Evolutionary conservation across 2,888 invertebrate species (phyloP), one percentile per base, ranked within the genome.

Genomic region (Candidula unifasciata): DNA sequence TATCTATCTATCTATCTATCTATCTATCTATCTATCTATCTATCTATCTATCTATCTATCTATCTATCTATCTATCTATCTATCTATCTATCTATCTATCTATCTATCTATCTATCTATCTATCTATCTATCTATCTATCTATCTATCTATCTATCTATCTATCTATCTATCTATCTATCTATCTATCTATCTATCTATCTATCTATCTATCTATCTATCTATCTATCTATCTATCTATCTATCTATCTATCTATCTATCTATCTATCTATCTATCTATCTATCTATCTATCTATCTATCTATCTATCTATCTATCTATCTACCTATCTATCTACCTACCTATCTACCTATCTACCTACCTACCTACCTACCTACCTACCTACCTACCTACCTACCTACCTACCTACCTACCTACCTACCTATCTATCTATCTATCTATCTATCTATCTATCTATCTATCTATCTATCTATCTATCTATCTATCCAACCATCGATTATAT

Each of bases 391-490:
- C n/a, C n/a, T n/a, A n/a, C n/a, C n/a, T n/a, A n/a, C n/a, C n/a
- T n/a, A n/a, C n/a, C n/a, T n/a, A n/a, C n/a, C n/a, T n/a, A n/a
- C n/a, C n/a, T n/a, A n/a, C n/a, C n/a, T n/a, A n/a, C n/a, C n/a
- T n/a, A n/a, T n/a, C n/a, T n/a, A n/a, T n/a, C n/a, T n/a, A n/a
- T n/a, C n/a, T n/a, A n/a, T n/a, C n/a, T n/a, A n/a, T n/a, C n/a
- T n/a, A n/a, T n/a, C n/a, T n/a, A n/a, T 68, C 68, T 24, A 18
- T 68, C 37, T 35, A 44, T 54, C 74, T 27, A 33, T 74, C 64
- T 73, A 57, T 64, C 54, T 64, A 57, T 64, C 74, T 37, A 37
- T 44, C n/a, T n/a, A n/a, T n/a, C n/a, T n/a, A n/a, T n/a, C n/a
- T n/a, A n/a, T n/a, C n/a, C n/a, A n/a, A n/a, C n/a, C n/a, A n/a